Conservation (phyloP, 2,113 vertebrate species). For the Phalacrocorax pelagicus region DNA sequence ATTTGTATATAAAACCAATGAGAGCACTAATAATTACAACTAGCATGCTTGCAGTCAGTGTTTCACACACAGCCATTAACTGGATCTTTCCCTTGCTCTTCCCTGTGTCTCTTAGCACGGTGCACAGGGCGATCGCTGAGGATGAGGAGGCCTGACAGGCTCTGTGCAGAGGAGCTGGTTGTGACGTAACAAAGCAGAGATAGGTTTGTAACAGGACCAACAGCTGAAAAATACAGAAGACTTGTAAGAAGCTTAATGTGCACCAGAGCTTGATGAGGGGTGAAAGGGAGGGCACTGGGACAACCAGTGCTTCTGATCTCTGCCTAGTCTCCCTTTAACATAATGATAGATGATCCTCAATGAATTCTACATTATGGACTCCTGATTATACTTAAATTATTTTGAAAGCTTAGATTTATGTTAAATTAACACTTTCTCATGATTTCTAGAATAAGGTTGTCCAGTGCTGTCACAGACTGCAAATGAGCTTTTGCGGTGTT, state of each 20-base stretch:
- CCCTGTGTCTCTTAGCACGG: not conserved
- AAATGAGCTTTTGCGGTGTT: not conserved
- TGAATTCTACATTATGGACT: slow-evolving; percentile 12
- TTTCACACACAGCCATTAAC: not conserved
- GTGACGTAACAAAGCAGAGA: not conserved
- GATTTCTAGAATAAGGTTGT: not conserved
- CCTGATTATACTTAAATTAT: slow-evolving; percentile 31
- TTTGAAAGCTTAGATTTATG: slow-evolving; percentile 41
- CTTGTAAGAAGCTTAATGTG: slow-evolving; percentile 59
- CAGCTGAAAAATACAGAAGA: slow-evolving; percentile 37
- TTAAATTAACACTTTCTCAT: not conserved
- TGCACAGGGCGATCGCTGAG: not conserved
- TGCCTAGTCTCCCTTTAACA: not conserved
- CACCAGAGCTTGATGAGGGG: slow-evolving; percentile 41
- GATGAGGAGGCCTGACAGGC: not conserved
- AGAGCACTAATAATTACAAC: not conserved
- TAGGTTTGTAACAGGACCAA: slow-evolving; percentile 11
- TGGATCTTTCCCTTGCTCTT: not conserved
- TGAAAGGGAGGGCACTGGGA: slow-evolving; percentile 60
- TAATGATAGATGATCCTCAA: slow-evolving; percentile 29
- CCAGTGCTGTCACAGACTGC: not conserved
- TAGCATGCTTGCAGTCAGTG: not conserved
- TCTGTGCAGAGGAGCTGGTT: not conserved
- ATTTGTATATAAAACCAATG: not conserved
- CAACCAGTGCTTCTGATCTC: slow-evolving; percentile 5